These are phyloP conservation scores for Labeo rohita DNA, from an alignment of 2,113 vertebrate genomes.

Conservation along the genomic window DNA sequence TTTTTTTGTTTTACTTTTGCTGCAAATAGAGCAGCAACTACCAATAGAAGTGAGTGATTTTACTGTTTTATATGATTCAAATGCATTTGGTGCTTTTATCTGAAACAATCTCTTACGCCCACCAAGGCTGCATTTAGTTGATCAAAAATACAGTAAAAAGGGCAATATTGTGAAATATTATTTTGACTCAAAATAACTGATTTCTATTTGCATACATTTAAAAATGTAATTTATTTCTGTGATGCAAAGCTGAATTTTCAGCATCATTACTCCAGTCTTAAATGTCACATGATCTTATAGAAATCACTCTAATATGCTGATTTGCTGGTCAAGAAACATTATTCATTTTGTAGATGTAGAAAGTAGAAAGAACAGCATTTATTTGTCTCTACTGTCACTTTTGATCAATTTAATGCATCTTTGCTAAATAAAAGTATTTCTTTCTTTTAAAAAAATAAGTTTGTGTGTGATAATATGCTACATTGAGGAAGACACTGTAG, in stretches of 20 bases:
- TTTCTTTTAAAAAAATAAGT: not conserved
- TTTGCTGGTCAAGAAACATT: not conserved
- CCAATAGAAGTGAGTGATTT: not conserved
- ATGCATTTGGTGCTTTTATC: not conserved
- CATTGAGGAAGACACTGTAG: not conserved
- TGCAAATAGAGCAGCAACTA: not conserved
- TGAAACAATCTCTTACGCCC: not conserved
- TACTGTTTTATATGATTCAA: not conserved
- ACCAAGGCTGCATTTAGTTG: not conserved
- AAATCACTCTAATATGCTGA: not conserved
- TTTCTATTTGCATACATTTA: not conserved
- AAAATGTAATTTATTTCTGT: not conserved
- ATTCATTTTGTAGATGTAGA: not conserved
- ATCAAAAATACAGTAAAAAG: not conserved
- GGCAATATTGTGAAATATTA: not conserved
- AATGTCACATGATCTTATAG: not conserved
- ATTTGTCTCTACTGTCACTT: not conserved
- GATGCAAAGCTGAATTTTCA: not conserved
- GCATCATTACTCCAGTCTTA: not conserved
- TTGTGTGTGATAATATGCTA: not conserved
- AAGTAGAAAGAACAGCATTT: not conserved
- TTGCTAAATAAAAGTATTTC: not conserved
- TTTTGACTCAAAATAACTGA: not conserved
- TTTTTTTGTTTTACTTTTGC: not conserved
- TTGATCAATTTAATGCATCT: not conserved